These are phyloP conservation scores for Tokudaia tokunoshimensis DNA, from an alignment of 2,797 vertebrate genomes.

Conservation along the genomic window DNA sequence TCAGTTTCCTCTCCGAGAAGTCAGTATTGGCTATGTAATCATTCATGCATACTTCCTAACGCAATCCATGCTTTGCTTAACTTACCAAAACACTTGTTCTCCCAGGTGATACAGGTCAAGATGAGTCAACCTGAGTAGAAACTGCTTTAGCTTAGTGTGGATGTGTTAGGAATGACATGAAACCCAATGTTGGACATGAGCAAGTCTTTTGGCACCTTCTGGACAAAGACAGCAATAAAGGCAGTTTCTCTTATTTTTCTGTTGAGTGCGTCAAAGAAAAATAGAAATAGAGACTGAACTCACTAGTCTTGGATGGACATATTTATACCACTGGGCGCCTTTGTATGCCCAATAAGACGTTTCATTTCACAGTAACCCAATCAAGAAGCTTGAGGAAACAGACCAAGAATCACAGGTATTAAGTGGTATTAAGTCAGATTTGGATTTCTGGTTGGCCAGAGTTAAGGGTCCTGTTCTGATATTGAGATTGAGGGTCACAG, in stretches of 20 bases:
- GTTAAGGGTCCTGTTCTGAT: background rate
- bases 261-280: background rate
- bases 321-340: background rate
- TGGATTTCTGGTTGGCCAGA: background rate
- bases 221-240: background rate
- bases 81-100: background rate
- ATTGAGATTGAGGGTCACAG: background rate
- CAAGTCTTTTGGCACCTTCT: background rate
- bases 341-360: background rate
- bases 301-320: too few relatives aligned
- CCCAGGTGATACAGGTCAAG: background rate
- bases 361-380: background rate
- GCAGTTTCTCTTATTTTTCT: conserved; percentile 1
- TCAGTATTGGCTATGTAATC: background rate
- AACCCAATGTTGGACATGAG: background rate
- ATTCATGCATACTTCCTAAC: background rate
- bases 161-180: background rate
- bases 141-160: background rate
- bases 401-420: background rate
- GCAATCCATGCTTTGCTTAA: conserved; percentile 9
- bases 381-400: background rate
- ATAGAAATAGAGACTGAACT: background rate
- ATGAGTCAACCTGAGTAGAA: background rate
- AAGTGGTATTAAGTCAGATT: background rate
- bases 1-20: background rate